Conservation (phyloP, 2,797 vertebrate genomes). For the Artibeus jamaicensis region DNA sequence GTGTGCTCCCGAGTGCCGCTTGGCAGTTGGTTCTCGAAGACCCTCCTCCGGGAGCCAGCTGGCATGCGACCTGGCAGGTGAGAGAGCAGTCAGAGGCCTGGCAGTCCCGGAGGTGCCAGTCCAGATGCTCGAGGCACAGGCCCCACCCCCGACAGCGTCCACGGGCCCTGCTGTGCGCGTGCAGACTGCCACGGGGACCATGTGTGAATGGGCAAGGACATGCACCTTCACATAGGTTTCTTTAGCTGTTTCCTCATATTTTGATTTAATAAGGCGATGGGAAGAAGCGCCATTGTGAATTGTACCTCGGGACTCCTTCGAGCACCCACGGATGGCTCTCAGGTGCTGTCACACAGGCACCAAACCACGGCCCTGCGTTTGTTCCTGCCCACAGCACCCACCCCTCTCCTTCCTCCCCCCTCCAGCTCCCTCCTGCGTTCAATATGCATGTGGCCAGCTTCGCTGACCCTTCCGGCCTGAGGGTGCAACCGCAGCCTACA, state of each 20-base stretch:
- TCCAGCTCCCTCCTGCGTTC: not conserved
- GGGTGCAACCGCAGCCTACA: not conserved
- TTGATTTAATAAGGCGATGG: not conserved
- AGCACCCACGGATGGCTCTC: not conserved
- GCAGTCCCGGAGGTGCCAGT: not conserved
- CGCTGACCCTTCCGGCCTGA: fast-evolving
- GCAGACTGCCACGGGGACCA: fast-evolving
- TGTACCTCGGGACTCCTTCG: not conserved
- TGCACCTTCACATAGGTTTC: not conserved
- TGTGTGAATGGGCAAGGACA: not conserved
- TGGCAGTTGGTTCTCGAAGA: not conserved
- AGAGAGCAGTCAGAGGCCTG: not conserved
- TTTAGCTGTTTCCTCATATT: not conserved
- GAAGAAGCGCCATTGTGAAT: not conserved
- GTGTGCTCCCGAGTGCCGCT: not conserved
- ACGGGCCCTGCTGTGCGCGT: not conserved
- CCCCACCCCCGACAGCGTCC: not conserved
- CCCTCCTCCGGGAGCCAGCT: not conserved
- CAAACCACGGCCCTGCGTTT: not conserved
- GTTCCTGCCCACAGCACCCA: not conserved
- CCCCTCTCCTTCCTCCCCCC: fast-evolving
- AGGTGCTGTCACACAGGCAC: fast-evolving
- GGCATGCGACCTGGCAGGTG: slow-evolving; percentile 43
- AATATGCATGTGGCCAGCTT: fast-evolving
- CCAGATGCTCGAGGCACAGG: not conserved